Evolutionary conservation across 2,113 vertebrate genomes (phyloP).

Genomic region (Gallinago jamesoni): DNA sequence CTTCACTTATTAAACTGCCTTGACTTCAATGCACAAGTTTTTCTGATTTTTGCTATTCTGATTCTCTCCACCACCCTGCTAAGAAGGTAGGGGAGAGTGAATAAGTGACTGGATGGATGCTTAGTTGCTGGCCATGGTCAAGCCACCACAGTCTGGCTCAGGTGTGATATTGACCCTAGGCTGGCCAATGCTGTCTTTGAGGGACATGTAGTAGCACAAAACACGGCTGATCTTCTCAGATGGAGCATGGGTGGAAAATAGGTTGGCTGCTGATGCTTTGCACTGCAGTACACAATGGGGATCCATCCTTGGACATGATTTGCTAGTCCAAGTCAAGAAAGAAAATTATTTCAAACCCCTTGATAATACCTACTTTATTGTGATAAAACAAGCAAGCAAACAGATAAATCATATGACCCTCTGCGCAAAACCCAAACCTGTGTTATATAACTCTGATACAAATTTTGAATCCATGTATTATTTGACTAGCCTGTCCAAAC

Average conservation of each 20-base stretch:
- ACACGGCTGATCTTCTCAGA: neutral
- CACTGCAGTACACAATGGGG: neutral
- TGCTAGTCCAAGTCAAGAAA: neutral
- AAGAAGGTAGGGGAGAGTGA: neutral
- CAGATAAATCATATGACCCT: accelerated
- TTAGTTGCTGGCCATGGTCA: neutral
- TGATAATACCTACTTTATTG: neutral
- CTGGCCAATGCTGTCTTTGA: neutral
- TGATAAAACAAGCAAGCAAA: neutral
- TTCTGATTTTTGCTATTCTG: neutral
- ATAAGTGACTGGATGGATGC: accelerated
- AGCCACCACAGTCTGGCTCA: neutral
- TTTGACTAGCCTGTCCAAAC: neutral
- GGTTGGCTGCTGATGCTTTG: neutral
- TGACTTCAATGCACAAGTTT: neutral
- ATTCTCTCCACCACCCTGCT: neutral
- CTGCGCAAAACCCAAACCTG: neutral
- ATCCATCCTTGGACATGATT: neutral
- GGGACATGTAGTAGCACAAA: neutral
- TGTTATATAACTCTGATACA: neutral
- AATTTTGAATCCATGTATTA: neutral
- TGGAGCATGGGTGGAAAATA: neutral
- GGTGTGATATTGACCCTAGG: neutral
- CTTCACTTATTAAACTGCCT: neutral
- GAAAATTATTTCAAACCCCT: neutral